Evolutionary conservation across 2,797 vertebrate species (phyloP).

Genomic region (Synanceia verrucosa): DNA sequence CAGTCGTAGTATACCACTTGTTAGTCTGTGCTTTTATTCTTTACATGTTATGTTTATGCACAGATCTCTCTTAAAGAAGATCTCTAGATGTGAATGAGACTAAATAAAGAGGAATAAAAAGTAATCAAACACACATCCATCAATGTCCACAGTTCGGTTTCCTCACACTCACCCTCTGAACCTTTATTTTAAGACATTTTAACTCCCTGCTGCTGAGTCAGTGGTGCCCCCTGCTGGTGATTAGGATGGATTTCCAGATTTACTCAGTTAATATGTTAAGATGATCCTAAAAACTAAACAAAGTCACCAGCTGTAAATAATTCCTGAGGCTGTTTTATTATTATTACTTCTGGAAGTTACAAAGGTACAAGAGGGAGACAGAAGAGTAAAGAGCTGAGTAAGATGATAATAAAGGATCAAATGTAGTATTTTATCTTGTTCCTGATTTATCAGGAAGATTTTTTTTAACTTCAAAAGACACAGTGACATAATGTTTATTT

Average conservation of each 20-base stretch:
- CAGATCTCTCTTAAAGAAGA: no score
- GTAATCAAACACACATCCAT: no score
- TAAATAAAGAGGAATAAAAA: no score
- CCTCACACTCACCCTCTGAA: no score
- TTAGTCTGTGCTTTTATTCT: no score
- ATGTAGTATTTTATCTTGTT: background rate
- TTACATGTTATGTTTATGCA: no score
- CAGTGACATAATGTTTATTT: background rate
- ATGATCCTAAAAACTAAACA: background rate
- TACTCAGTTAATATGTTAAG: background rate
- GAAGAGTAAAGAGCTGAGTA: background rate
- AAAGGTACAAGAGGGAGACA: background rate
- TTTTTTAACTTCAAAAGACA: no score
- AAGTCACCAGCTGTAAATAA: background rate
- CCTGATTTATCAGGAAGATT: no score
- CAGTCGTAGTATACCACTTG: no score
- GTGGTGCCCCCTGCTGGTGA: slow-evolving; percentile 8
- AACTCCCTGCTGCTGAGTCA: background rate
- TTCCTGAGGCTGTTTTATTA: background rate
- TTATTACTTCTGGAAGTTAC: background rate
- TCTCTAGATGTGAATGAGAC: no score
- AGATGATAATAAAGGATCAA: background rate
- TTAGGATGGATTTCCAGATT: background rate
- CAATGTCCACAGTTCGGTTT: no score
- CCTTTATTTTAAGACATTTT: background rate